Conservation (phyloP, 2,113 vertebrate species). For the Polypterus bichir region DNA sequence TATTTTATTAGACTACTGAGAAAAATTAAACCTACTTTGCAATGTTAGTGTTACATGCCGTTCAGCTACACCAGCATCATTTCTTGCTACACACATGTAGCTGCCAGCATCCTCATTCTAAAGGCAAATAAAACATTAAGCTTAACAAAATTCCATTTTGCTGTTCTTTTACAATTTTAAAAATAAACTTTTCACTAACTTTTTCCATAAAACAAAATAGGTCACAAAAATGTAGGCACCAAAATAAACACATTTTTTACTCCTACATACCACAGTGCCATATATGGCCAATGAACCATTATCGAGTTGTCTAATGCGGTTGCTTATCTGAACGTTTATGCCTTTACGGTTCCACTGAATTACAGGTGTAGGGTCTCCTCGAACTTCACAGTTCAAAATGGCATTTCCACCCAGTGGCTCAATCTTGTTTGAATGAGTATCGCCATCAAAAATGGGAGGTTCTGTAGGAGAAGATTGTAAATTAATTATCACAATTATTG, state of each 20-base stretch:
- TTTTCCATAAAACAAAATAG: no score
- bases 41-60: constrained; percentile 70
- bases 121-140: neutral
- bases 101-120: constrained; percentile 86
- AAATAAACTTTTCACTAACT: no score
- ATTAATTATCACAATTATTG: neutral
- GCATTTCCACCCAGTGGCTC: constrained; percentile 81
- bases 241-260: neutral
- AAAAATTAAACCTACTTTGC: constrained; percentile 62
- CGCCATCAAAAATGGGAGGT: constrained; percentile 83
- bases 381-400: constrained; percentile 82
- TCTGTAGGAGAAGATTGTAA: constrained; percentile 41
- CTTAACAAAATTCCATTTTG: constrained; percentile 1
- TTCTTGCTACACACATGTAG: constrained; percentile 86
- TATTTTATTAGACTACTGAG: neutral
- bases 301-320: constrained; percentile 68
- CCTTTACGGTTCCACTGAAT: constrained; percentile 88
- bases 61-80: constrained; percentile 76
- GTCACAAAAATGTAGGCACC: no score
- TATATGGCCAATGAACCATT: constrained; percentile 92
- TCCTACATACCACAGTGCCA: constrained; percentile 67
- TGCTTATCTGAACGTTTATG: constrained; percentile 54
- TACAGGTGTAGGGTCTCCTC: constrained; percentile 76
- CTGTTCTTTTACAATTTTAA: no score
- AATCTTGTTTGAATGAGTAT: constrained; percentile 67